Evolutionary conservation across 35 echinoderm and acorn worm species (phyloP).

Genomic region (Hemicentrotus pulcherrimus): DNA sequence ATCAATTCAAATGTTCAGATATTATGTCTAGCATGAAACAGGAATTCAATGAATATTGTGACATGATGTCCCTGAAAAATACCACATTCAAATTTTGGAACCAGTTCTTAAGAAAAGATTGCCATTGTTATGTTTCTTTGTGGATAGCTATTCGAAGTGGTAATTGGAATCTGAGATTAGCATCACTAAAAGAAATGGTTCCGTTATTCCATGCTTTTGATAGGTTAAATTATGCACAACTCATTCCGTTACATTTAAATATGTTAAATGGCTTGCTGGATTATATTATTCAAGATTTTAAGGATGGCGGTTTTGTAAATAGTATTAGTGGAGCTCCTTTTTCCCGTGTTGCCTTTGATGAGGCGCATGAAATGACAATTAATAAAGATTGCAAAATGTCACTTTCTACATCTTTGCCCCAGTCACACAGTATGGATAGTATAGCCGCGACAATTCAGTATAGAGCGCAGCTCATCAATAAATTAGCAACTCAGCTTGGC

Average conservation of each 20-base stretch:
- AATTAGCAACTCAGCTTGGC: conserved; percentile 37
- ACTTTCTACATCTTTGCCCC: conserved; percentile 1
- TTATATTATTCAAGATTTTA: neutral
- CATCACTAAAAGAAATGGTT: conserved; percentile 25
- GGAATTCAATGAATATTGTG: conserved; percentile 32
- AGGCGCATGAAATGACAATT: conserved; percentile 35
- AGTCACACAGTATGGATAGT: conserved; percentile 32
- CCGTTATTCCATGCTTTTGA: conserved; percentile 59
- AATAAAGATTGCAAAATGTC: conserved; percentile 47
- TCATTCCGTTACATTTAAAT: conserved; percentile 48
- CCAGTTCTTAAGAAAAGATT: conserved; percentile 34
- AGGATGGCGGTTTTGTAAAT: conserved; percentile 54
- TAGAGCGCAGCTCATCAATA: conserved; percentile 19
- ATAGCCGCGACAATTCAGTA: conserved; percentile 46
- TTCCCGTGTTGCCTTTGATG: conserved; percentile 33
- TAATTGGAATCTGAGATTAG: conserved; percentile 54
- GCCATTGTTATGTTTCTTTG: conserved; percentile 6
- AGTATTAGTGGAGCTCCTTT: conserved; percentile 26
- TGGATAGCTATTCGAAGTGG: conserved; percentile 41
- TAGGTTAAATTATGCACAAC: conserved; percentile 32
- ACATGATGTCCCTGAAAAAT: conserved; percentile 2
- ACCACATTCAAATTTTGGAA: conserved; percentile 56
- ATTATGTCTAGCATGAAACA: conserved; percentile 29
- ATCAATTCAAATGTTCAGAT: neutral
- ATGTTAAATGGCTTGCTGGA: conserved; percentile 37